These are phyloP conservation scores for Adelges cooleyi DNA, from an alignment of 1,140 invertebrate species.

Conservation along the genomic window DNA sequence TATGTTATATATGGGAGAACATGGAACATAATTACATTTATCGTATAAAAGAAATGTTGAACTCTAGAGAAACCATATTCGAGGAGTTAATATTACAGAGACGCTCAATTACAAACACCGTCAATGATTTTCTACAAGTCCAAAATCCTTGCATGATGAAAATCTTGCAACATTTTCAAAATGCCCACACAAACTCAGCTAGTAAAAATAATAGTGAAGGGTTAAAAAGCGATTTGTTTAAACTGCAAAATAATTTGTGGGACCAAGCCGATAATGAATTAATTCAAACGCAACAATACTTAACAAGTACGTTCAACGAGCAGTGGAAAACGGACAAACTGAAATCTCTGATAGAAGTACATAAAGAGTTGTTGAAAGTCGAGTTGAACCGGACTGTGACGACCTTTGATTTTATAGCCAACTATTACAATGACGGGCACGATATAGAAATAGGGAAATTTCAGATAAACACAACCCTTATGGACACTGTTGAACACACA, in stretches of 20 bases:
- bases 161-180: neutral
- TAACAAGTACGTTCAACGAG: neutral
- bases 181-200: neutral
- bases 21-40: slow-evolving; percentile 3
- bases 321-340: neutral
- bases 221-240: neutral
- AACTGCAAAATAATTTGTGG: slow-evolving; percentile 4
- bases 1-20: slow-evolving; percentile 7
- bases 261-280: neutral
- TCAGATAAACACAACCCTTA: neutral
- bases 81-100: neutral
- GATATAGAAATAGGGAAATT: neutral
- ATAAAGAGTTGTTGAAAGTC: neutral
- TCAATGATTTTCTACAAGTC: neutral
- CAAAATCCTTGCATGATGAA: neutral
- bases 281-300: neutral
- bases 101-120: neutral
- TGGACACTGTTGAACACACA: neutral
- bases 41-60: neutral
- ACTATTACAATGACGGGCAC: neutral
- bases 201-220: neutral
- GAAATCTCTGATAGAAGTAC: neutral
- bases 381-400: neutral
- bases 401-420: neutral
- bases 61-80: neutral